Evolutionary conservation across 2,888 invertebrate species (phyloP), one percentile per base, ranked within the genome.

Genomic region (Tetragnatha montana): DNA sequence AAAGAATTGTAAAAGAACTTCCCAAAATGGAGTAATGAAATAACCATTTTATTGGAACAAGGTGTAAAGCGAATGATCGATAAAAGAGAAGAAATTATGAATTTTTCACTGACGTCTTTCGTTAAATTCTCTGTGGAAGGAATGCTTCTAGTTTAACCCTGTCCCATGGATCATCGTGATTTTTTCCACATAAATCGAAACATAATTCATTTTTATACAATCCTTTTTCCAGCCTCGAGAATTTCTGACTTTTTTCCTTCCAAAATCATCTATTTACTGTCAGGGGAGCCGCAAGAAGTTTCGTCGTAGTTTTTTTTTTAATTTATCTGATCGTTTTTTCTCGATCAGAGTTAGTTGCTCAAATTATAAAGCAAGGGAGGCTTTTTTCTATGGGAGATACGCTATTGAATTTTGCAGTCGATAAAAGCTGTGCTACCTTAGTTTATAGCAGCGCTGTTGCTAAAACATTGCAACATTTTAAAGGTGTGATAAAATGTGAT

Each of bases 161-260:
- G 60, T 17, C 60, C 73, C 74, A 82, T 82, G 82, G 73, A 82
- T 82, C 74, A 82, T 60, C 73, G 22, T 17, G 22, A 70, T 70
- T 84, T 84, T 84, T 83, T 69, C 19, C 60, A 68, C 35, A 84
- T 76, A 73, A 86, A 70, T 80, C 80, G 86, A 86, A 80, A 80
- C 86, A 86, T 86, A 70, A 86, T 86, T 86, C 86, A 86, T 86
- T 86, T 82, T 86, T 80, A 80, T 86, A 80, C 79, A 80, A 86
- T 80, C 22, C 74, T 86, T 85, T 85, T 85, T 78, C 19, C 68
- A 73, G 50, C 71, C 79, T 22, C 47, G 10, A 84, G 71, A 85
- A 70, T 78, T 85, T 76, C 49, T 14, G 14, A 19, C 69, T 85
- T 85, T 84, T 86, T 86, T 60, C 35, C 50, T 79, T 74, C n/a